Base-by-base conservation (phyloP, 1,140 invertebrate species). In the Drusus annulatus region DNA sequence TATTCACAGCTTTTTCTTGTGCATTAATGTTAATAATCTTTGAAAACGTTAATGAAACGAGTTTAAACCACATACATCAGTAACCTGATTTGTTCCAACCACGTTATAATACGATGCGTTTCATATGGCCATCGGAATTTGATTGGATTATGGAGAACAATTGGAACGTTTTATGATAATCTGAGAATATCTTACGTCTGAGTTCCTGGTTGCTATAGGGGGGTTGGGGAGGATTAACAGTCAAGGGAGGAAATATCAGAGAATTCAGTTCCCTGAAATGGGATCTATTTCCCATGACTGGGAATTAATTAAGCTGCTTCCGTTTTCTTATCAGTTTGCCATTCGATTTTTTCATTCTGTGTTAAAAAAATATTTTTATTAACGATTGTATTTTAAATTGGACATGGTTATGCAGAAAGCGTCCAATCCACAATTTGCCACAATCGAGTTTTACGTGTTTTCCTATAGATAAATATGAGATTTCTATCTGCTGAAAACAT, bases 241-340 rank as follows among this genome's bases (percentile, higher is more conserved):
- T 17, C 54, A 56, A 56, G 23, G 60, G 60, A 23, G 5, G 15
- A 28, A 63, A 63, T 63, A 13, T 63, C 15, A 31, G 5, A 45
- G 19, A 50, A 68, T 45, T 0, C 17, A 68, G 31, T 68, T 68
- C 63, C 36, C 7, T 31, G 63, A 68, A 68, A 68, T 31, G 63
- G 13, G 31, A 31, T 68, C 31, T n/a, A 68, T 68, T 68, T 68
- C 63, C 31, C 63, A 31, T 50, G 63, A 68, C 63, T 68, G 63
- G 13, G 63, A 68, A 68, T 68, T 68, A 68, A 68, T 68, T 68
- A 17, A 36, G 63, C 28, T 50, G 36, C 63, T 68, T 68, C 63
- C 31, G 25, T 23, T 45, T 45, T 10, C 23, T 56, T 3, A 4
- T 19, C 60, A 25, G 17, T 68, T 68, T 50, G 1, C 36, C 28